Percentiles rank a stretch among this genome's conserved stretches.
Conservation (phyloP, 2,113 vertebrate species). For the Tupaia chinensis region DNA sequence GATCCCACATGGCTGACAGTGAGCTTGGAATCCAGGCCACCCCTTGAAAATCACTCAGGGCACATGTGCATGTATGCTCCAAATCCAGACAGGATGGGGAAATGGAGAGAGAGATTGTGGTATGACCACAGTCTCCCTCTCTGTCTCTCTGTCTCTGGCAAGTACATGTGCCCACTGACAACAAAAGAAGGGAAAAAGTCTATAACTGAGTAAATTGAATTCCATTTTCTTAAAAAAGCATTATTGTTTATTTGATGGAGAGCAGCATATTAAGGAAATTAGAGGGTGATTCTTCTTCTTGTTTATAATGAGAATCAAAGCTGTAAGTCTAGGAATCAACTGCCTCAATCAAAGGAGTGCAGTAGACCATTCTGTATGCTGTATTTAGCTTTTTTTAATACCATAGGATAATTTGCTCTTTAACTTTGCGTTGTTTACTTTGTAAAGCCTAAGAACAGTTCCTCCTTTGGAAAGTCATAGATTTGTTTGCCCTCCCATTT, state of each 20-base stretch:
- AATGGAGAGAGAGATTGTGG: too few species aligned
- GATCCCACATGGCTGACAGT: too few species aligned
- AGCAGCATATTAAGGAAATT: not conserved
- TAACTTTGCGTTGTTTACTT: not conserved
- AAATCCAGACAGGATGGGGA: too few species aligned
- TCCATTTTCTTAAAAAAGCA: not conserved
- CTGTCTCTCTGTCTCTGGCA: too few species aligned
- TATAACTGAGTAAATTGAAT: not conserved
- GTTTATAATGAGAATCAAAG: not conserved
- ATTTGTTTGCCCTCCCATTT: not conserved
- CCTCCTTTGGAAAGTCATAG: not conserved
- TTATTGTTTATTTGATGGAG: not conserved
- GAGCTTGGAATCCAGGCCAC: too few species aligned
- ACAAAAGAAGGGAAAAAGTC: too few species aligned
- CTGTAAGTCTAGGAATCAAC: constrained; percentile 10
- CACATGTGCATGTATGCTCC: too few species aligned
- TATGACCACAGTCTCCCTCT: too few species aligned
- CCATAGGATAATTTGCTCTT: not conserved
- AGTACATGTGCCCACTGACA: too few species aligned
- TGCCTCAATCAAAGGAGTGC: not conserved
- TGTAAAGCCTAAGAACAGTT: not conserved
- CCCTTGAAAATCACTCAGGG: too few species aligned
- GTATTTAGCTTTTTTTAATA: not conserved
- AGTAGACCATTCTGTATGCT: not conserved
- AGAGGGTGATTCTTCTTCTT: not conserved